phyloP scores from a whole-genome alignment of 2,113 vertebrate species.

The Indicator maculatus region DNA sequence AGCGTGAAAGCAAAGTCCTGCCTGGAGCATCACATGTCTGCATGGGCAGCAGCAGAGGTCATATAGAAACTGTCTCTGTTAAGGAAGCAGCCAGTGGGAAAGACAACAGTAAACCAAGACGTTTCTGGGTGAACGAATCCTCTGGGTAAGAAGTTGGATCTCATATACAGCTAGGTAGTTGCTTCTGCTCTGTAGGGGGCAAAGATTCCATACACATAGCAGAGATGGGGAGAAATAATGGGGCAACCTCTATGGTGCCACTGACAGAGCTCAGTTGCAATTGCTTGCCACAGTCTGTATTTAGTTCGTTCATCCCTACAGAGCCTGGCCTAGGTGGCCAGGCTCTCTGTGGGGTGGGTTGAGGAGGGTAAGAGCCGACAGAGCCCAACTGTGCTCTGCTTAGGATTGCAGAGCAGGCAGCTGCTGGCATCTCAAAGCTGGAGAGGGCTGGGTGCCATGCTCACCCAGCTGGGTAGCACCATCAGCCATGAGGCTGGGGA shows the following conservation, averaged over 20 bases:
- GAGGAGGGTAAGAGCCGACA: neutral
- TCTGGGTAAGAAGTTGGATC: neutral
- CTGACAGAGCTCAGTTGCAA: neutral
- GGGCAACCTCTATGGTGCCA: rapidly evolving
- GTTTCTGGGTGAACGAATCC: neutral
- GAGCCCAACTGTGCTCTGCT: neutral
- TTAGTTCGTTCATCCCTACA: neutral
- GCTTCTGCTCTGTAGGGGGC: neutral
- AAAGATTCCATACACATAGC: rapidly evolving
- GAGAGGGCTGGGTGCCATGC: neutral
- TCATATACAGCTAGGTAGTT: neutral
- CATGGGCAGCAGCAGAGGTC: neutral
- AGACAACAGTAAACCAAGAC: neutral
- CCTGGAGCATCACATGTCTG: neutral
- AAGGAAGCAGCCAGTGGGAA: neutral
- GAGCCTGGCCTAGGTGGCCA: neutral
- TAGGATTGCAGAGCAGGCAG: neutral
- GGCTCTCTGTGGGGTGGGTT: neutral
- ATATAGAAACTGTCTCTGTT: rapidly evolving
- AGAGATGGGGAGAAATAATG: neutral
- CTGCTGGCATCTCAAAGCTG: neutral
- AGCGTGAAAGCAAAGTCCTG: neutral
- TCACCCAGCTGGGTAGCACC: neutral
- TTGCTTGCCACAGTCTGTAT: neutral
- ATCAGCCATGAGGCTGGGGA: rapidly evolving